Base-by-base conservation (phyloP, 2,113 vertebrate genomes). In the Melanotaenia duboulayi region DNA sequence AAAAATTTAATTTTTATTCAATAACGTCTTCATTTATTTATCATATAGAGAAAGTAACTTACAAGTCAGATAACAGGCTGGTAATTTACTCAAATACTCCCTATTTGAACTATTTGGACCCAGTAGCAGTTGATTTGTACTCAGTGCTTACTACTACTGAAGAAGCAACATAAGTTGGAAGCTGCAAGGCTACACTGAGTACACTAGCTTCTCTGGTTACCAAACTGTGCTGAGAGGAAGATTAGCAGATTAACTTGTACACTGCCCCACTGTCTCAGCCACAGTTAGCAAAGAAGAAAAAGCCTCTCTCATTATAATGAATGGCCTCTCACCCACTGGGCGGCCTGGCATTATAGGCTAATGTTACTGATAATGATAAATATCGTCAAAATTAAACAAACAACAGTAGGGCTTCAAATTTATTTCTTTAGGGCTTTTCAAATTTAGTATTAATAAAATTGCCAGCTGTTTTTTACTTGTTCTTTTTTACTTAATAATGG, bases 171-270 rank as follows among this genome's bases (percentile, higher is more conserved):
- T 11, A 48, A 25, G 7, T 63, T 52, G 65, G 50, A 11, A 60
- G 46, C 46, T 60, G 17, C 20, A 24, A n/a, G 20, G 61, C 57
- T 78, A 50, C 78, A 55, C 17, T 20, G 64, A 50, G 49, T 61
- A n/a, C 52, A 71, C 64, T 64, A 60, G 54, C 67, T 51, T 70
- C 71, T 77, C 42, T 37, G 6, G 60, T 84, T 80, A 81, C 64
- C 48, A 81, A 81, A 81, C 68, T 80, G 73, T 68, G 54, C 73
- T 80, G 76, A 85, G 49, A 40, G 81, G 65, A 77, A 78, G 82
- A 77, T 87, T 88, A 89, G 59, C n/a, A 51, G 80, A 81, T 85
- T 86, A 79, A 80, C 64, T 68, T 80, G 65, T 40, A 65, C 73
- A 79, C 59, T 68, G 65, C 32, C 64, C 74, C 76, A 64, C 46